Evolutionary conservation across 2,888 invertebrate genomes (phyloP), one percentile per base, ranked within the genome.

Genomic region (Idaea dimidiata): DNA sequence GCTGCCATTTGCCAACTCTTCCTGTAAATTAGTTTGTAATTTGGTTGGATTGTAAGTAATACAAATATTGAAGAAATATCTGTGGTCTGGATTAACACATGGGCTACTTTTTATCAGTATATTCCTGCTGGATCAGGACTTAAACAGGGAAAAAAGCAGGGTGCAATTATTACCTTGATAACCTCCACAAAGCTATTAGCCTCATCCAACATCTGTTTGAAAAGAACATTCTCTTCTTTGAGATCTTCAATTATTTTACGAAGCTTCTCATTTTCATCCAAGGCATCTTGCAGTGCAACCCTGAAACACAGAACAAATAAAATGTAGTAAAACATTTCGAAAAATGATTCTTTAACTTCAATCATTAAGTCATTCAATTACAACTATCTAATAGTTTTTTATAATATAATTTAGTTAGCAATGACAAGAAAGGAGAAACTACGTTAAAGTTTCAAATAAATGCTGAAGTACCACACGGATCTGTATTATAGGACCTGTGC

Each of bases 121-220:
- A 53, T 32, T 32, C 10, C 32, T 4, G 32, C 32, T 10, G 10
- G 32, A 32, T 32, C 7, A 10, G 4, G 10, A 6, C 32, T 8
- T 32, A 32, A 7, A 43, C 3, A 24, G 18, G 17, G 53, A 58
- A 53, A 16, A 32, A 54, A 10, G 7, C 7, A 59, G 8, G 32
- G n/a, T 24, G 31, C 54, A 67, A 62, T 57, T 63, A 76, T 75
- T 92, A 94, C 96, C 89, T 95, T 95, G 14, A 97, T 91, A 24
- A 96, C 94, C 89, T 96, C 96, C 32, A 97, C 95, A 68, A 97
- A 93, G 78, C 94, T 92, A 76, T 94, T 95, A 0, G 96, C 94
- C 83, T 97, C 97, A 55, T 96, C 95, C 43, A 97, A 81, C 95
- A 97, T 95, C 78, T 94, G 94, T 79, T 96, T 95, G 63, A 94